phyloP scores from a whole-genome alignment of 2,797 vertebrate genomes.

The Takifugu rubripes region DNA sequence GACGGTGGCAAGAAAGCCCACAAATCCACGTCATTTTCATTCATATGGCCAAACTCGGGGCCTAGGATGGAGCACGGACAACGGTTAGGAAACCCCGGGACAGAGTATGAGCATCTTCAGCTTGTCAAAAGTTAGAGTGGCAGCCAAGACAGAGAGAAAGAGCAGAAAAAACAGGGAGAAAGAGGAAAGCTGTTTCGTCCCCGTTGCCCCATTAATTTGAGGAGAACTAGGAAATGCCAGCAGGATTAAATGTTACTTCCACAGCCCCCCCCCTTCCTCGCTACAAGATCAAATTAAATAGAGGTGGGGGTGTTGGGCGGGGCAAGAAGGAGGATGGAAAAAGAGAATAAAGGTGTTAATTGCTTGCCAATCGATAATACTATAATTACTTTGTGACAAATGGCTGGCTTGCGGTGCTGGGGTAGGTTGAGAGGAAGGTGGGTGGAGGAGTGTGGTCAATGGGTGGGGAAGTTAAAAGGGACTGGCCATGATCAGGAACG shows the following conservation, averaged over 20 bases:
- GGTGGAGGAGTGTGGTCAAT: conserved; percentile 47
- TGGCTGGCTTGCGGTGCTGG: conserved; percentile 73
- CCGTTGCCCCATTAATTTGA: conserved; percentile 76
- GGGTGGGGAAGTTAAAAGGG: conserved; percentile 70
- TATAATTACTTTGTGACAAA: conserved; percentile 88
- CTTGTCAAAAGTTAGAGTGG: conserved; percentile 61
- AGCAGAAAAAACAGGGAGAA: conserved; percentile 47
- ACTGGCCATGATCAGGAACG: conserved; percentile 75
- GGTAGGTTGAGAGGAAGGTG: conserved; percentile 51
- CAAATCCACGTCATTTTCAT: conserved; percentile 7
- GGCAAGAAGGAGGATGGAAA: conserved; percentile 42
- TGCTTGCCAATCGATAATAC: conserved; percentile 84
- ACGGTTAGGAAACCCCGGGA: conserved; percentile 30
- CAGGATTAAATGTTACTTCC: conserved; percentile 78
- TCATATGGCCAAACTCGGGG: conserved; percentile 8
- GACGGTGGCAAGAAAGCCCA: conserved; percentile 22
- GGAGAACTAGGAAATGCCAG: conserved; percentile 72
- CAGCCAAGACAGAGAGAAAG: conserved; percentile 47
- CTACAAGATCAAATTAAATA: conserved; percentile 78
- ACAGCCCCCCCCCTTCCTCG: conserved; percentile 51
- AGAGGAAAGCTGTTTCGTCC: conserved; percentile 73
- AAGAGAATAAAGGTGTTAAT: conserved; percentile 78
- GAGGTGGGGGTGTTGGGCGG: conserved; percentile 22
- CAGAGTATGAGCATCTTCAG: conserved; percentile 42
- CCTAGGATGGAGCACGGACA: conserved; percentile 31